Evolutionary conservation across 2,797 vertebrate species (phyloP).

Genomic region (Rhincodon typus): DNA sequence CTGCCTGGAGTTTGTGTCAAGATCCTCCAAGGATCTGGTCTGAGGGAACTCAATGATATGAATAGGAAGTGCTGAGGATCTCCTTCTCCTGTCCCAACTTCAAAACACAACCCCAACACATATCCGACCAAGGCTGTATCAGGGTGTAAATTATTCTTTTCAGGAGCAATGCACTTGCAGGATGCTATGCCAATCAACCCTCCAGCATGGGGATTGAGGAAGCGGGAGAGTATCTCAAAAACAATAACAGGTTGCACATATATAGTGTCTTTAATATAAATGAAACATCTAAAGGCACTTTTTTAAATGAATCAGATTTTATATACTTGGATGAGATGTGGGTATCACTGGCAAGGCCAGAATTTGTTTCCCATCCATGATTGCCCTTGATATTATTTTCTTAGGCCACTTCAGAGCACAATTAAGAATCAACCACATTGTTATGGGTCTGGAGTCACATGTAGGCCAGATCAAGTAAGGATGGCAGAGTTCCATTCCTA

Average conservation of each 20-base stretch:
- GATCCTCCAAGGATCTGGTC: neutral
- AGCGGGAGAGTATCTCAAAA: neutral
- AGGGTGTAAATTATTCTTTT: neutral
- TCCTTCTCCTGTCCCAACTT: too few species aligned
- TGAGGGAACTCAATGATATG: neutral
- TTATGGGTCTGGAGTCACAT: too few species aligned
- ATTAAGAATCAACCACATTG: too few species aligned
- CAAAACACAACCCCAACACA: too few species aligned
- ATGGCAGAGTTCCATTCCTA: too few species aligned
- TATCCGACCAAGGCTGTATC: neutral
- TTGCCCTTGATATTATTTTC: too few species aligned
- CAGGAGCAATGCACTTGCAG: neutral
- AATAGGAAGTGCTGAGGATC: neutral
- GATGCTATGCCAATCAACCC: neutral
- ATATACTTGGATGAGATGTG: too few species aligned
- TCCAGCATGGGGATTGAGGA: too few species aligned
- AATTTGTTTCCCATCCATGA: too few species aligned
- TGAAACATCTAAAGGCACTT: neutral
- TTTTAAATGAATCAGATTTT: neutral
- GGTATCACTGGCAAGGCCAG: too few species aligned
- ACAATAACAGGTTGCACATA: neutral
- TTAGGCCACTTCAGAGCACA: too few species aligned
- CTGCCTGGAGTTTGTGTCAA: neutral
- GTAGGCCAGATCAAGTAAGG: too few species aligned
- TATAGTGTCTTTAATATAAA: neutral